A percentile compares a stretch with the other conserved stretches of the same genome.
Conservation (phyloP, 2,113 vertebrate genomes). For the Apteryx owenii region DNA sequence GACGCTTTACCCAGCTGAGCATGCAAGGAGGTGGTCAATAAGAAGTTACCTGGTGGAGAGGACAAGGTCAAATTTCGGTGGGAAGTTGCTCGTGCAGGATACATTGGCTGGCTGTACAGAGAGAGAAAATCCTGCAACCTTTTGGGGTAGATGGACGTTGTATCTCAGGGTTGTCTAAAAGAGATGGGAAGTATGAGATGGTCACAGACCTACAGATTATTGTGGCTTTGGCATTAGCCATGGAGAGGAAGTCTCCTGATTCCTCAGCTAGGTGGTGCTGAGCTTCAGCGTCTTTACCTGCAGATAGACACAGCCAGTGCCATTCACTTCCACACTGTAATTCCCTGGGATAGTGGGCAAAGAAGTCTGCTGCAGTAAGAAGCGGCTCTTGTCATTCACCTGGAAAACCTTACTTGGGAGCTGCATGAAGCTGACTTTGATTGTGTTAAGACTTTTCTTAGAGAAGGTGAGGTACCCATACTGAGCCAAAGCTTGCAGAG, state of each 20-base stretch:
- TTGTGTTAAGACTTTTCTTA: not conserved
- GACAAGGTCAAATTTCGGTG: slow-evolving; percentile 57
- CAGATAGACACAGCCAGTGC: slow-evolving; percentile 69
- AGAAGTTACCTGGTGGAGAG: slow-evolving; percentile 65
- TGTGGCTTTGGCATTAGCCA: not conserved
- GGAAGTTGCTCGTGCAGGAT: slow-evolving; percentile 31
- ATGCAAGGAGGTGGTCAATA: not conserved
- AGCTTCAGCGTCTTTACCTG: slow-evolving; percentile 65
- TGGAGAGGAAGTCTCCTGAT: not conserved
- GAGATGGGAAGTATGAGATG: not conserved
- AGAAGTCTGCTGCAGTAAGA: slow-evolving; percentile 64
- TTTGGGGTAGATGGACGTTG: slow-evolving; percentile 54
- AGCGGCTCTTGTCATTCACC: slow-evolving; percentile 62
- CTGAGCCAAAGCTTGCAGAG: slow-evolving; percentile 72
- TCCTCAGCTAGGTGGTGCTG: not conserved
- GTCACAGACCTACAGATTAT: not conserved
- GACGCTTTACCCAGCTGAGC: not conserved
- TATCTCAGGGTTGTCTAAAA: slow-evolving; percentile 73
- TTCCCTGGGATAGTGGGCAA: slow-evolving; percentile 28
- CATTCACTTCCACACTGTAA: slow-evolving; percentile 59
- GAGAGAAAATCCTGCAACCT: slow-evolving; percentile 68
- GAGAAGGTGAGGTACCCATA: slow-evolving; percentile 70
- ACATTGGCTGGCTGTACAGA: not conserved
- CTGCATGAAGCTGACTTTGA: slow-evolving; percentile 26
- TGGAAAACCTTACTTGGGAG: slow-evolving; percentile 23